Evolutionary conservation across 1,140 invertebrate species (phyloP).

Genomic region (Glossosoma conforme): DNA sequence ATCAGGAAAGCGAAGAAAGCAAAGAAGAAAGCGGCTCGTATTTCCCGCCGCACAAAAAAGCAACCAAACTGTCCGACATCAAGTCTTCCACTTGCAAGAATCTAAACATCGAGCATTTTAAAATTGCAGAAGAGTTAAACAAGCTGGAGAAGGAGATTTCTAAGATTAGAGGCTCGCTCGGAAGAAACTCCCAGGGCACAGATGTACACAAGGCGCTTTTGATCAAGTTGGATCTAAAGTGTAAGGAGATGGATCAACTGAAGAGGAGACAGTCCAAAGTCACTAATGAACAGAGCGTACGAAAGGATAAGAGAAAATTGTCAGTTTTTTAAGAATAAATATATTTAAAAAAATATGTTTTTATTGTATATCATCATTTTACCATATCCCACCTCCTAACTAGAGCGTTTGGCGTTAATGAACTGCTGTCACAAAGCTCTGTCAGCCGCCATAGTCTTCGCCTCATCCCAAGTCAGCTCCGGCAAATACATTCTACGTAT

Average conservation of each 20-base stretch:
- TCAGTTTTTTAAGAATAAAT: conserved; percentile 57
- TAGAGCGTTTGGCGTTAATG: too few species aligned
- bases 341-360: too few species aligned
- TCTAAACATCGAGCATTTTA: conserved; percentile 70
- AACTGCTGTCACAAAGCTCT: too few species aligned
- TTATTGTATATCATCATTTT: too few species aligned
- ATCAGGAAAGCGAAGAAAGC: conserved; percentile 27
- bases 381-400: too few species aligned
- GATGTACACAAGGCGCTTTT: conserved; percentile 55
- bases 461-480: too few species aligned
- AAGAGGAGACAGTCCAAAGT: conserved; percentile 59
- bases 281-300: conserved; percentile 60
- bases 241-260: conserved; percentile 56
- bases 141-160: conserved; percentile 61
- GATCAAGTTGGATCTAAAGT: conserved; percentile 55
- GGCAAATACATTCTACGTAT: too few species aligned
- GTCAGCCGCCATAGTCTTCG: too few species aligned
- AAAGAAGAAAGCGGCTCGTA: conserved; percentile 22
- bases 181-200: conserved; percentile 54
- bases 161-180: conserved; percentile 60
- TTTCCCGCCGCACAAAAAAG: conserved; percentile 4
- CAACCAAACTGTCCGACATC: conserved; percentile 34
- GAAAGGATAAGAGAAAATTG: conserved; percentile 64
- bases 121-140: conserved; percentile 66
- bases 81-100: conserved; percentile 60